These are phyloP conservation scores for Syritta pipiens DNA, from an alignment of 2,888 invertebrate genomes.

Conservation along the genomic window DNA sequence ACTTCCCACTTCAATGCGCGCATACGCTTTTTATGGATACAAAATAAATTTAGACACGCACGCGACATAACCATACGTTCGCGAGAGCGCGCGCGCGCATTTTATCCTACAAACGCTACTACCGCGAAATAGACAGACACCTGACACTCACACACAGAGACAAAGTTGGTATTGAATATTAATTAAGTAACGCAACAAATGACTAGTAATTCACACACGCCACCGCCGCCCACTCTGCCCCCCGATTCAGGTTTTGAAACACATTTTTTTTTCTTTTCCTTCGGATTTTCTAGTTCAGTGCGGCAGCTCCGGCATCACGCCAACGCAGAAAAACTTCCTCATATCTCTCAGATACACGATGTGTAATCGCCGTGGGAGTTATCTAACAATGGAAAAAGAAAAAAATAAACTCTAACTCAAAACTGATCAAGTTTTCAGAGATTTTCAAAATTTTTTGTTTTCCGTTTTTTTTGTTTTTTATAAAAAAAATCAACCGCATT, in stretches of 20 bases:
- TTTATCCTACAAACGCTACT: too few relatives aligned
- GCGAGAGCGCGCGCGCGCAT: constrained; percentile 9
- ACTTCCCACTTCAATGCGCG: constrained; percentile 64
- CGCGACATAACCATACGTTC: constrained; percentile 56
- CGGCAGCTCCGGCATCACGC: constrained; percentile 9
- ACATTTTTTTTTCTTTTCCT: not conserved
- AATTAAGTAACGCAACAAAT: constrained; percentile 57
- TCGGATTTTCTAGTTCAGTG: constrained; percentile 3
- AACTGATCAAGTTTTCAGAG: constrained; percentile 4
- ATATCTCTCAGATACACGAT: not conserved
- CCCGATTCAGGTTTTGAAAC: too few relatives aligned
- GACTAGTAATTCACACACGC: constrained; percentile 30
- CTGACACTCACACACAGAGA: constrained; percentile 6
- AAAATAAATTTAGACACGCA: constrained; percentile 52
- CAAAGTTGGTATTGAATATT: constrained; percentile 54
- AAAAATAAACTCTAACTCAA: constrained; percentile 5
- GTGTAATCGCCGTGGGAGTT: not conserved
- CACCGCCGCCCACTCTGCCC: constrained; percentile 51
- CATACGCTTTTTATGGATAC: constrained; percentile 46
- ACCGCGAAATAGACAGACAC: constrained; percentile 48
- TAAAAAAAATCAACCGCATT: not conserved
- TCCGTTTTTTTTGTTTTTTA: not conserved
- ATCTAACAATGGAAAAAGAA: constrained; percentile 2
- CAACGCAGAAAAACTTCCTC: constrained; percentile 21
- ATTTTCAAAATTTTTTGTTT: constrained; percentile 2